phyloP scores from a whole-genome alignment of 2,888 invertebrate genomes.

The Pteria penguin region DNA sequence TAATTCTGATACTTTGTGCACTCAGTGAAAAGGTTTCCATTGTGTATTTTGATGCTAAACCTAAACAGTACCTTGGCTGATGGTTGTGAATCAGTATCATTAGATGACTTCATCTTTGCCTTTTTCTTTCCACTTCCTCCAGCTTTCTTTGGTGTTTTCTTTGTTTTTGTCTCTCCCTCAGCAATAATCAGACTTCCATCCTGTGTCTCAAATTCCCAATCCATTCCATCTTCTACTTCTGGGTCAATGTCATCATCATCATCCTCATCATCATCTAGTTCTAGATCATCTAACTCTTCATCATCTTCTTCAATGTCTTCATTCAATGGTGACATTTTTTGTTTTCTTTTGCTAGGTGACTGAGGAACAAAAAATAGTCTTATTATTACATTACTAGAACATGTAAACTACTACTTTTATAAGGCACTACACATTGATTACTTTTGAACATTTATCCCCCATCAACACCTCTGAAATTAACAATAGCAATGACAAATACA shows the following conservation, averaged over 20 bases:
- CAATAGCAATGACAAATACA: too few species aligned
- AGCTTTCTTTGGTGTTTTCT: constrained; percentile 35
- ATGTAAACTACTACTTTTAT: too few species aligned
- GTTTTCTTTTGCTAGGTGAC: not conserved
- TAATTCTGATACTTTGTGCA: too few species aligned
- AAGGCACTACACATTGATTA: too few species aligned
- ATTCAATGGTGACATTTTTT: constrained; percentile 32
- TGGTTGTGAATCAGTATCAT: too few species aligned
- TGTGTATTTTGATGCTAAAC: too few species aligned
- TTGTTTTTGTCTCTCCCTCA: constrained; percentile 46
- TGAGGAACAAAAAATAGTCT: not conserved
- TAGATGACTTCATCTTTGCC: constrained; percentile 15
- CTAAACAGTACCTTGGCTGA: too few species aligned
- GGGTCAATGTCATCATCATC: constrained; percentile 36
- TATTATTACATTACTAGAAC: too few species aligned
- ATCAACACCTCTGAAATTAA: too few species aligned
- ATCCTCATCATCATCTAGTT: constrained; percentile 37
- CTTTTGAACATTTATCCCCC: too few species aligned
- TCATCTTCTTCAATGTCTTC: constrained; percentile 45
- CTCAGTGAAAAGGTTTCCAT: too few species aligned
- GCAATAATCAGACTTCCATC: constrained; percentile 61
- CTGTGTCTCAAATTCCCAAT: constrained; percentile 45
- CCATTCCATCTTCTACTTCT: constrained; percentile 34
- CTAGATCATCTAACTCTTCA: constrained; percentile 51
- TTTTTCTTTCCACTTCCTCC: constrained; percentile 38